These are phyloP conservation scores for Drosophila nr. perissopoda DNA, from an alignment of 2,888 invertebrate genomes.

Conservation along the genomic window DNA sequence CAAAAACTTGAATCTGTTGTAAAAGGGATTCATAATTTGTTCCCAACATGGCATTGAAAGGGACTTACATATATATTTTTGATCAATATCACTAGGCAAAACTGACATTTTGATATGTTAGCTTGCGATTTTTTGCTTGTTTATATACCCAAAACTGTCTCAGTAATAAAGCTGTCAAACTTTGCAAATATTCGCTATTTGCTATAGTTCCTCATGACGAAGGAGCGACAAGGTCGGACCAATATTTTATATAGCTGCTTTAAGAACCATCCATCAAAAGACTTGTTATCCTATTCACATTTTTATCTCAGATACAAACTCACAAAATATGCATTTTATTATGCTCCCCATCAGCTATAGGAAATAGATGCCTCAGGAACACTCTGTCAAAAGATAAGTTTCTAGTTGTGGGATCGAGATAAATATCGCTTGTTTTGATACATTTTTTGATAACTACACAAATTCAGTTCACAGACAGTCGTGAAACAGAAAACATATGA, in stretches of 20 bases:
- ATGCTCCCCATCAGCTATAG: background rate
- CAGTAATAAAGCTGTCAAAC: background rate
- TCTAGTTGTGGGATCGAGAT: background rate
- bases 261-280: background rate
- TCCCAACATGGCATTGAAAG: background rate
- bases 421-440: background rate
- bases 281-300: background rate
- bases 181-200: background rate
- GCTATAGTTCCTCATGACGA: background rate
- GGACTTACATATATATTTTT: background rate
- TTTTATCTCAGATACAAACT: background rate
- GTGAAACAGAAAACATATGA: background rate
- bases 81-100: background rate
- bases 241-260: background rate
- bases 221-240: background rate
- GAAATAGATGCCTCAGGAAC: background rate
- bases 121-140: too few species aligned
- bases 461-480: background rate
- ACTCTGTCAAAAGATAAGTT: background rate
- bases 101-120: accelerated
- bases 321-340: background rate
- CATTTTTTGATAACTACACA: background rate
- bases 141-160: background rate
- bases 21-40: background rate
- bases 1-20: background rate